These are phyloP conservation scores for Zosterops japonicus DNA, from an alignment of 2,113 vertebrate genomes.

Conservation along the genomic window DNA sequence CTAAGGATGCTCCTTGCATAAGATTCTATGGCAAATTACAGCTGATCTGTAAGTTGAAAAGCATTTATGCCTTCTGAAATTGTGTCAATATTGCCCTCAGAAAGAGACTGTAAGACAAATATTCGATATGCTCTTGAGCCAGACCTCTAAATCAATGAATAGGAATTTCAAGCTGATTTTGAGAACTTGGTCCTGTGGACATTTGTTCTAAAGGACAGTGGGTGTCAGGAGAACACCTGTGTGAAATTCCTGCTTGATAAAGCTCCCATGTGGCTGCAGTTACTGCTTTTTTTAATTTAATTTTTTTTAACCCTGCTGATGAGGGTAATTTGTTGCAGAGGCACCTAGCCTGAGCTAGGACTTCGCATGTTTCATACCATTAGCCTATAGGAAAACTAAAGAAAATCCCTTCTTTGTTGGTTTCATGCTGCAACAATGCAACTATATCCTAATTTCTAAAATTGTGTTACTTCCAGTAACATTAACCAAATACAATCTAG, in stretches of 20 bases:
- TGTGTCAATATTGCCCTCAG: neutral
- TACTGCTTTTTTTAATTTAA: neutral
- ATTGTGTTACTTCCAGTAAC: neutral
- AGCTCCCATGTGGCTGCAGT: neutral
- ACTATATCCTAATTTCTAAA: neutral
- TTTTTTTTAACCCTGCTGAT: neutral
- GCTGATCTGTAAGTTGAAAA: neutral
- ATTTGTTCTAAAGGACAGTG: neutral
- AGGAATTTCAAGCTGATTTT: neutral
- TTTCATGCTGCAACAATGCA: neutral
- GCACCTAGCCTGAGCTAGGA: neutral
- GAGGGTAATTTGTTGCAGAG: neutral
- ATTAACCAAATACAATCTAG: neutral
- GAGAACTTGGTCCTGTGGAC: neutral
- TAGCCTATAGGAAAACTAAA: neutral
- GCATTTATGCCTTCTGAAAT: neutral
- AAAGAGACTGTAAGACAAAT: neutral
- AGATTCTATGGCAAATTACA: neutral
- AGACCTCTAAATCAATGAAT: neutral
- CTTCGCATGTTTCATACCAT: neutral
- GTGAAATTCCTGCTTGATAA: neutral
- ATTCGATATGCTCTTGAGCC: neutral
- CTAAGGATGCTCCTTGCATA: neutral
- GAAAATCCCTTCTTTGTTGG: neutral
- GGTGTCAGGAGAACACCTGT: neutral